phyloP scores from a whole-genome alignment of 2,888 invertebrate species.

The Eulithis testata region DNA sequence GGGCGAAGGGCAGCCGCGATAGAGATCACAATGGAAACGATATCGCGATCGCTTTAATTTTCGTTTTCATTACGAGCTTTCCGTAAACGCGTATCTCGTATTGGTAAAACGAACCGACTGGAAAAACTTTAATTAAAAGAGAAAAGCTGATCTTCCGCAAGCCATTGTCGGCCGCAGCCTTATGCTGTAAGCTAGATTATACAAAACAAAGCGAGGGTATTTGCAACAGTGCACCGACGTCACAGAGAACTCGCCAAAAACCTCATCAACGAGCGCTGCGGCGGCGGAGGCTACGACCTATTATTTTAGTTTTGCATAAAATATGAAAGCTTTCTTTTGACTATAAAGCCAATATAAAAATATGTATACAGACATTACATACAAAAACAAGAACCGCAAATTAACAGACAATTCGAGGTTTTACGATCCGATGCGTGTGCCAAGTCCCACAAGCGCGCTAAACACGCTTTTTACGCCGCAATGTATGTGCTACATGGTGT shows the following conservation, averaged over 20 bases:
- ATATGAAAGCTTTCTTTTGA: neutral
- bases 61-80: neutral
- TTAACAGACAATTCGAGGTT: slow-evolving; percentile 29
- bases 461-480: slow-evolving; percentile 22
- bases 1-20: neutral
- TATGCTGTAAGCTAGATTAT: neutral
- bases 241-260: neutral
- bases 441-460: slow-evolving; percentile 16
- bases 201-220: neutral
- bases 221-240: neutral
- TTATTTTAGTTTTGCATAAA: neutral
- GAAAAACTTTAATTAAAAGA: neutral
- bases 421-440: slow-evolving; percentile 34
- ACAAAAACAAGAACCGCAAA: slow-evolving; percentile 18
- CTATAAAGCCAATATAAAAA: slow-evolving; percentile 8
- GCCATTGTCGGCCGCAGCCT: too few species aligned
- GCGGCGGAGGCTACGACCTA: neutral
- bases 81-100: neutral
- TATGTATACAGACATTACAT: slow-evolving; percentile 6
- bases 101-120: neutral
- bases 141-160: neutral
- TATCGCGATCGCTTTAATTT: slow-evolving; percentile 20
- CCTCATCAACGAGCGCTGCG: neutral
- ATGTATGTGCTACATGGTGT: slow-evolving; percentile 32
- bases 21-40: slow-evolving; percentile 13